These are phyloP conservation scores for Perca schrenkii DNA, from an alignment of 2,113 vertebrate genomes.

Conservation along the genomic window DNA sequence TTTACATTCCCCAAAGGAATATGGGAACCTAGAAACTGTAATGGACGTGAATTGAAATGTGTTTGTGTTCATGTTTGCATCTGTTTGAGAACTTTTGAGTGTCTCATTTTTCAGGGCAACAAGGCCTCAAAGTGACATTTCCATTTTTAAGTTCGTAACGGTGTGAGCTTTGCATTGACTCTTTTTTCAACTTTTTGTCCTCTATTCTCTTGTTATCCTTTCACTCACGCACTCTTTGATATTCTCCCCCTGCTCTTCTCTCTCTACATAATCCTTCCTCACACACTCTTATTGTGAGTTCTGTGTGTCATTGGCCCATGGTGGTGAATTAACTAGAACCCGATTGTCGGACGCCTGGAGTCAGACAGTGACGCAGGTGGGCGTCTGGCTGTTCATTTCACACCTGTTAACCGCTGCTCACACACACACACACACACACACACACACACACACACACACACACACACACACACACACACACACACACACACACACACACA, in stretches of 20 bases:
- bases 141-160: background rate
- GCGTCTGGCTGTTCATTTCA: slow-evolving; percentile 70
- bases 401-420: slow-evolving; percentile 59
- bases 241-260: background rate
- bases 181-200: background rate
- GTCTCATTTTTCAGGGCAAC: background rate
- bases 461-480: slow-evolving; percentile 11
- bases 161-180: background rate
- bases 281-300: background rate
- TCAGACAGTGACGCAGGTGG: slow-evolving; percentile 65
- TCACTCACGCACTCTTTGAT: background rate
- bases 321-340: slow-evolving; percentile 15
- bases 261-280: background rate
- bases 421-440: slow-evolving; percentile 26
- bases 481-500: background rate
- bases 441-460: slow-evolving; percentile 35
- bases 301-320: slow-evolving; percentile 7
- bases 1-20: background rate
- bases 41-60: background rate
- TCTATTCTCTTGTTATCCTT: too few species aligned
- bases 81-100: background rate
- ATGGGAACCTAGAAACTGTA: background rate
- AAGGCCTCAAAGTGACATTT: background rate
- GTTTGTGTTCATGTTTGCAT: background rate
- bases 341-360: slow-evolving; percentile 6